These are phyloP conservation scores for Nothobranchius kuhntae DNA, from an alignment of 2,113 vertebrate genomes.

Conservation along the genomic window DNA sequence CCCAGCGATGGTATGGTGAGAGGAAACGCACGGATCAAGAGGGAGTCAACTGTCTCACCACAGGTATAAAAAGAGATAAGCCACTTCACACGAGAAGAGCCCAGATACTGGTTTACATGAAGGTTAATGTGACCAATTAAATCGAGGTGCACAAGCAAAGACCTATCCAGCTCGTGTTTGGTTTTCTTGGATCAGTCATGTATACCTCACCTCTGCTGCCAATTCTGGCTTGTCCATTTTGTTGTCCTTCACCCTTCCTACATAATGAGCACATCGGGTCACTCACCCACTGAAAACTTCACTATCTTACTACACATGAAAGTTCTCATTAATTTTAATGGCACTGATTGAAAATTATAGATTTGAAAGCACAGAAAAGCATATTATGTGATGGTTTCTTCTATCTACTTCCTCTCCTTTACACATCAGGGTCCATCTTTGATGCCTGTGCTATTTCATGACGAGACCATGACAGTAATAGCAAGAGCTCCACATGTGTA, in stretches of 20 bases:
- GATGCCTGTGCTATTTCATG: constrained; percentile 2
- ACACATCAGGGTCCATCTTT: constrained; percentile 19
- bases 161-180: constrained; percentile 2
- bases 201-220: constrained; percentile 25
- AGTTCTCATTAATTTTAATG: neutral
- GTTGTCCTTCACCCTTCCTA: neutral
- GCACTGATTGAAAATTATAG: neutral
- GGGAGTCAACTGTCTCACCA: constrained; percentile 50
- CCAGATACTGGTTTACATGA: constrained; percentile 38
- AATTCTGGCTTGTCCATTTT: constrained; percentile 22
- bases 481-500: constrained; percentile 1
- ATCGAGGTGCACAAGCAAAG: constrained; percentile 19
- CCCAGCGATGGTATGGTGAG: constrained; percentile 41
- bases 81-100: constrained; percentile 46
- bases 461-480: constrained; percentile 26
- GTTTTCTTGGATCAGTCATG: constrained; percentile 3
- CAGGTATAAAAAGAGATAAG: constrained; percentile 65
- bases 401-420: neutral
- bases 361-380: neutral
- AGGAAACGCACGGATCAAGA: constrained; percentile 61
- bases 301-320: neutral
- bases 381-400: neutral
- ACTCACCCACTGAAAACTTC: neutral
- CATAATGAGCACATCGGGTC: neutral
- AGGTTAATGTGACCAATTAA: constrained; percentile 46